These are phyloP conservation scores for Epizoanthus stellaris DNA, from an alignment of 92 coral and sea anemone species.

Conservation along the genomic window DNA sequence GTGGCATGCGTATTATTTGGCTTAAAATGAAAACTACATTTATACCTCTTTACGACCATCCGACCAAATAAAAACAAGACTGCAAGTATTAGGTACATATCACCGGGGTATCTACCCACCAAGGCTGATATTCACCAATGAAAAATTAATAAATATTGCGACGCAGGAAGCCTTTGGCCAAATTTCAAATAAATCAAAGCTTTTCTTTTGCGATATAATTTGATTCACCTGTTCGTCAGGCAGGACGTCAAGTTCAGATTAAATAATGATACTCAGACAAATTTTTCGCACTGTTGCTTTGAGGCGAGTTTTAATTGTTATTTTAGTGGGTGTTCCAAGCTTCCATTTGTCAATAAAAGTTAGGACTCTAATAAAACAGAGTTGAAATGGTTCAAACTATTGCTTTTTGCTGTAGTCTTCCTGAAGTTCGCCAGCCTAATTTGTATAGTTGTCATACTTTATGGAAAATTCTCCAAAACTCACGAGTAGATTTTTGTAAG, in stretches of 20 bases:
- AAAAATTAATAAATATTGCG: conserved; percentile 18
- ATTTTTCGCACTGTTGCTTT: conserved; percentile 64
- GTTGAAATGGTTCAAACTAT: not conserved
- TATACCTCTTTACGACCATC: conserved; percentile 10
- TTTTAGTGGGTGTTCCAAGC: conserved; percentile 55
- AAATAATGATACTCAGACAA: conserved; percentile 47
- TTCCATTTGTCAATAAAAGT: conserved; percentile 30
- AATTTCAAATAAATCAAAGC: conserved; percentile 51
- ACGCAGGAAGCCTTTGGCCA: conserved; percentile 25
- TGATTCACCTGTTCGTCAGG: conserved; percentile 61
- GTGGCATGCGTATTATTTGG: conserved; percentile 68
- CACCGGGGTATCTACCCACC: conserved; percentile 14
- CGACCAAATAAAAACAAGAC: conserved; percentile 13
- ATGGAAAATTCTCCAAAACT: not conserved
- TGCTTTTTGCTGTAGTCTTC: not conserved
- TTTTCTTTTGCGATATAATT: conserved; percentile 52
- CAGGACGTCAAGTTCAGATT: conserved; percentile 63
- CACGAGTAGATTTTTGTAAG: conserved; percentile 9
- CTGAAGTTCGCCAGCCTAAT: conserved; percentile 5
- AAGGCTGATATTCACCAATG: conserved; percentile 10
- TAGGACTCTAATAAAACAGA: conserved; percentile 21
- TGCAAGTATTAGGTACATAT: conserved; percentile 1
- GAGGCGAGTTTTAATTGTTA: conserved; percentile 71
- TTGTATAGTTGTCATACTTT: not conserved
- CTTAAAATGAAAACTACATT: conserved; percentile 1